phyloP scores from a whole-genome alignment of 1,140 invertebrate species.

The Pteromalus puparum region DNA sequence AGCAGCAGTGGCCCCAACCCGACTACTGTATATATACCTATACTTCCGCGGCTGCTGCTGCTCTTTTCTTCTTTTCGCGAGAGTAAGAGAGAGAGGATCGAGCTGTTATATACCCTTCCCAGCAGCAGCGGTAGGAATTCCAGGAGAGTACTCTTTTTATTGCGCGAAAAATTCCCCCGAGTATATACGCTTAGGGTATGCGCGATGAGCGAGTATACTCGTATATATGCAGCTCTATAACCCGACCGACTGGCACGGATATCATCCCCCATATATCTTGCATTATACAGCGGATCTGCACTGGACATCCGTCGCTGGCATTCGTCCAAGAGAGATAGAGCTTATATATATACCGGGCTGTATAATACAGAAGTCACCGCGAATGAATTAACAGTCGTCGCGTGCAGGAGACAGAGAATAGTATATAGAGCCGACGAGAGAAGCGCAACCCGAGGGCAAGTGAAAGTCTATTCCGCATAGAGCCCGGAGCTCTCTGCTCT shows the following conservation, averaged over 20 bases:
- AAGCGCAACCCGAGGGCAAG: constrained; percentile 41
- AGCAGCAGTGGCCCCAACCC: constrained; percentile 1
- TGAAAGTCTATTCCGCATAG: constrained; percentile 41
- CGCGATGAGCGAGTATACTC: no score
- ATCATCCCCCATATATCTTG: neutral
- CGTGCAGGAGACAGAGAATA: neutral
- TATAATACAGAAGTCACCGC: neutral
- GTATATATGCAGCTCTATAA: neutral
- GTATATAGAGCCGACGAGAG: neutral
- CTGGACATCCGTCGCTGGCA: neutral
- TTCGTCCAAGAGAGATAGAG: constrained; percentile 7
- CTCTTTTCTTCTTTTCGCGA: neutral
- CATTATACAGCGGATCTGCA: neutral
- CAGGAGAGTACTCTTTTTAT: constrained; percentile 44
- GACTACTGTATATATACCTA: constrained; percentile 41
- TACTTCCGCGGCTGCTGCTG: constrained; percentile 33
- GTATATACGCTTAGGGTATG: no score
- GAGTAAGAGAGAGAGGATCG: no score
- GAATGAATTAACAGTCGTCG: constrained; percentile 15
- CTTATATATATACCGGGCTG: neutral
- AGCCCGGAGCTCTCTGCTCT: neutral
- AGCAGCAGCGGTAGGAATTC: neutral
- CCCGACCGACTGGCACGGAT: neutral
- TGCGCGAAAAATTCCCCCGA: constrained; percentile 41
- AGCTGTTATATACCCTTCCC: constrained; percentile 1